A percentile compares a stretch with the other conserved stretches of the same genome.
Conservation (phyloP, 2,888 invertebrate genomes). For the Drosophila conformis region DNA sequence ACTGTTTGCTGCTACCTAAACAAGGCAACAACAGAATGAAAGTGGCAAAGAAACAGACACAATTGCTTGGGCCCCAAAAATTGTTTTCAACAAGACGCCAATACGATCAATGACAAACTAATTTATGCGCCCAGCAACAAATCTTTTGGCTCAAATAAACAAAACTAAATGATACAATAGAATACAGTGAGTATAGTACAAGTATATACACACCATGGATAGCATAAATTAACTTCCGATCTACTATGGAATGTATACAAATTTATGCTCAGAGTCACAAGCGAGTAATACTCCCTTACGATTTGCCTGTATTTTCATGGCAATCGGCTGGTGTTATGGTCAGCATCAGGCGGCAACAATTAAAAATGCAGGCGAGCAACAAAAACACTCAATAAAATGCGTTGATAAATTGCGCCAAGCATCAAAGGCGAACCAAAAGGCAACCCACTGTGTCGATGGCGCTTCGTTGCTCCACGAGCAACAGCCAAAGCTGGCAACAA, state of each 20-base stretch:
- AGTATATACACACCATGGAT: constrained; percentile 41
- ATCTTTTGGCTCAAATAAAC: constrained; percentile 76
- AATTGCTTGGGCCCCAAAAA: constrained; percentile 20
- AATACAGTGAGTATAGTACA: not conserved
- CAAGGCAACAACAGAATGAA: constrained; percentile 24
- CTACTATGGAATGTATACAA: constrained; percentile 67
- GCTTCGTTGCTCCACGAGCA: constrained; percentile 51
- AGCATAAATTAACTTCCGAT: constrained; percentile 79
- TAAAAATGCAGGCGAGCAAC: constrained; percentile 72
- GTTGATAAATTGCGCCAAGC: constrained; percentile 81
- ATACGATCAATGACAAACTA: constrained; percentile 73
- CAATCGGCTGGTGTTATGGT: constrained; percentile 72
- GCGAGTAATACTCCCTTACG: constrained; percentile 13
- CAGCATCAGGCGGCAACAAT: constrained; percentile 79
- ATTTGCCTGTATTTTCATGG: constrained; percentile 3
- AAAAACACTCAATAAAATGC: constrained; percentile 82
- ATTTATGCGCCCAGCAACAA: constrained; percentile 78
- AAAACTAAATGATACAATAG: constrained; percentile 61
- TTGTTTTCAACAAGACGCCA: constrained; percentile 56
- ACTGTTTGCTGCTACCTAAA: constrained; percentile 41
- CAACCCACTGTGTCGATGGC: constrained; percentile 81
- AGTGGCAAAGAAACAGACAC: constrained; percentile 32
- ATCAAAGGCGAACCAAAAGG: constrained; percentile 64
- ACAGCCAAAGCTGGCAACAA: not conserved
- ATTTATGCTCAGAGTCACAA: constrained; percentile 60